Evolutionary conservation across 2,888 invertebrate genomes (phyloP), one percentile per base, ranked within the genome.

Genomic region (Saturnia japonica): DNA sequence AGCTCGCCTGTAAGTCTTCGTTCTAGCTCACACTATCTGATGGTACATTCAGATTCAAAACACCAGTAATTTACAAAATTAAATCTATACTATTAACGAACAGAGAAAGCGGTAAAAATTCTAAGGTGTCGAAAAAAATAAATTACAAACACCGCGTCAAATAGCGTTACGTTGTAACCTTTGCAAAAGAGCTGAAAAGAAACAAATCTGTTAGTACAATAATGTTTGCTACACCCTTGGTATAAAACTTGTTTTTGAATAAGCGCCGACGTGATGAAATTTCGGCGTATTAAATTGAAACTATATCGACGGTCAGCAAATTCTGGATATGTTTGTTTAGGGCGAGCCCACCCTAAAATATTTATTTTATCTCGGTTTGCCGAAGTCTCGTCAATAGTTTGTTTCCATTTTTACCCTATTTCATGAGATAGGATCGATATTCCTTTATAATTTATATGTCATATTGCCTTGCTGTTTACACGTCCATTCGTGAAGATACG

Each of bases 321-420:
- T 93, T 91, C 89, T 86, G 87, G 84, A 86, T 86, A 82, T 94
- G 94, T 94, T 93, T 93, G 91, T 93, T 93, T 93, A 94, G 94
- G 93, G 88, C 90, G 88, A 88, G 90, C 87, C 93, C 93, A 92
- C 94, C 94, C 94, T 91, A 91, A 93, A 93, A 94, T 94, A 94
- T 94, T 94, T 93, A 93, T 93, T 93, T 91, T 93, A 93, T 92
- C 92, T 91, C 81, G 93, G 94, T 93, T 93, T 92, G 91, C 93
- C 92, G 93, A 89, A 90, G 91, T 90, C 91, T 85, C 93, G 91
- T 92, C 93, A 91, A 92, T 90, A 93, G 91, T 90, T 89, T 91
- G 91, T 92, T 91, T 86, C 83, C 88, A 90, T 91, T 91, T 90
- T 92, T 90, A 88, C 88, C 85, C 84, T 75, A 83, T 82, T 84